Conservation (phyloP, 2,888 invertebrate species). For the Ypsolopha scabrella region DNA sequence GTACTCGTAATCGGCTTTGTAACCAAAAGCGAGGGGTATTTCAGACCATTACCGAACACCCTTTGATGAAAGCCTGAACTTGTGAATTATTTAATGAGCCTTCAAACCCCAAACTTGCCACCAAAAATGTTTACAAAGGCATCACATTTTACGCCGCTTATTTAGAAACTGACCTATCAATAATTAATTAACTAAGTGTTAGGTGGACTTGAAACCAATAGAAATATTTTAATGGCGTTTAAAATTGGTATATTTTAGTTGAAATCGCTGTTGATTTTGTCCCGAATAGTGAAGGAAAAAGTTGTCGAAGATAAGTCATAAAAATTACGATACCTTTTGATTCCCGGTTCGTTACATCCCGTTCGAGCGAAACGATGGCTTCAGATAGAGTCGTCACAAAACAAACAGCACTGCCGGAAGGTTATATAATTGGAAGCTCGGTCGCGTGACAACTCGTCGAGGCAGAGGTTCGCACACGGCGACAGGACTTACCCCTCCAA, state of each 20-base stretch:
- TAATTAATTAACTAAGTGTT: background rate
- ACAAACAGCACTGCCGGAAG: slow-evolving; percentile 42
- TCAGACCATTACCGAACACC: background rate
- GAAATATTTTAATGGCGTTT: background rate
- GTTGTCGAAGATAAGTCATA: background rate
- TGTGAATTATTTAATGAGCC: background rate
- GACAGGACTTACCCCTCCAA: slow-evolving; percentile 27
- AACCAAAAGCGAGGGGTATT: background rate
- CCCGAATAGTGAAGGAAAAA: no score
- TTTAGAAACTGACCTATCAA: background rate
- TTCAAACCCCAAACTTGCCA: background rate
- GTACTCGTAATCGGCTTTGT: background rate
- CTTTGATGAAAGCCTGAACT: background rate
- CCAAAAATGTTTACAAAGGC: background rate
- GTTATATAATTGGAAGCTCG: slow-evolving; percentile 50
- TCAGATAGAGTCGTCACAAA: slow-evolving; percentile 29
- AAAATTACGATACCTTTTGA: slow-evolving; percentile 11
- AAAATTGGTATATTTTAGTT: background rate
- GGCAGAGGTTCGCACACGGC: slow-evolving; percentile 16
- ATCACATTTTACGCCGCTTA: background rate
- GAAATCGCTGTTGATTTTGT: no score
- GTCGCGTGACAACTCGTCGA: slow-evolving; percentile 42
- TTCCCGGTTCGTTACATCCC: slow-evolving; percentile 5
- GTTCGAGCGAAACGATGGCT: background rate
- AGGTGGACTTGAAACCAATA: background rate